Percentiles rank a stretch among this genome's conserved stretches.
phyloP scores from a whole-genome alignment of 2,113 vertebrate genomes.

The Myrmecophaga tridactyla region DNA sequence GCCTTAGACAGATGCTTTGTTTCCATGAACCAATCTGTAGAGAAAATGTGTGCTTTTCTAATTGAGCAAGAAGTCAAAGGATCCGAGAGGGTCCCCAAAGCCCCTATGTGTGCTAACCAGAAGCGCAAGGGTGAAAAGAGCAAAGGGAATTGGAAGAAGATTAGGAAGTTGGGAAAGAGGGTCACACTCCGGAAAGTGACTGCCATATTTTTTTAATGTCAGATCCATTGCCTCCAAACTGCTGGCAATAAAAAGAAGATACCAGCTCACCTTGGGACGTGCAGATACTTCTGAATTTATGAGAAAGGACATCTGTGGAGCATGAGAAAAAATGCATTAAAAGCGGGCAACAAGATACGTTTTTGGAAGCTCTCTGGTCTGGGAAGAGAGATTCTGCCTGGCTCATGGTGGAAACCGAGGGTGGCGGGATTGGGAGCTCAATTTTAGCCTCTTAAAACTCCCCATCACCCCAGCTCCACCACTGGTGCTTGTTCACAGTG shows the following conservation, averaged over 20 bases:
- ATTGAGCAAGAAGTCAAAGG: not conserved
- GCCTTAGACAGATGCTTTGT: not conserved
- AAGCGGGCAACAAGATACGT: slow-evolving; percentile 8
- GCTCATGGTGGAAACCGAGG: not conserved
- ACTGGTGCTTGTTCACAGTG: not conserved
- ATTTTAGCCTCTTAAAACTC: too few species aligned
- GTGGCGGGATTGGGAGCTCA: too few species aligned
- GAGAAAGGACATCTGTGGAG: slow-evolving; percentile 62
- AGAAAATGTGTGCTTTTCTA: not conserved
- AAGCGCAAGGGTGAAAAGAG: slow-evolving; percentile 10
- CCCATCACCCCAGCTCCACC: too few species aligned
- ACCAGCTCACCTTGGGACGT: slow-evolving; percentile 66
- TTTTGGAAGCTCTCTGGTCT: not conserved
- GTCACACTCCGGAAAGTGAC: slow-evolving; percentile 19
- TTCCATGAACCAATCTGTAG: not conserved
- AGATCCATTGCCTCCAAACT: slow-evolving; percentile 54
- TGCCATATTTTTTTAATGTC: slow-evolving; percentile 54
- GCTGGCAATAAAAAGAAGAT: slow-evolving; percentile 63
- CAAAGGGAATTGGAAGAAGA: not conserved
- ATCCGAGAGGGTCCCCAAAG: not conserved
- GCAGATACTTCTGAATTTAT: slow-evolving; percentile 55
- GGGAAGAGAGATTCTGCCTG: not conserved
- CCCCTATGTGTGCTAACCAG: not conserved
- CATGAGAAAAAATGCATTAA: slow-evolving; percentile 19
- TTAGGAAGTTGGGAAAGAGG: not conserved